Base-by-base conservation (phyloP, 2,797 vertebrate genomes). In the Clamator glandarius region DNA sequence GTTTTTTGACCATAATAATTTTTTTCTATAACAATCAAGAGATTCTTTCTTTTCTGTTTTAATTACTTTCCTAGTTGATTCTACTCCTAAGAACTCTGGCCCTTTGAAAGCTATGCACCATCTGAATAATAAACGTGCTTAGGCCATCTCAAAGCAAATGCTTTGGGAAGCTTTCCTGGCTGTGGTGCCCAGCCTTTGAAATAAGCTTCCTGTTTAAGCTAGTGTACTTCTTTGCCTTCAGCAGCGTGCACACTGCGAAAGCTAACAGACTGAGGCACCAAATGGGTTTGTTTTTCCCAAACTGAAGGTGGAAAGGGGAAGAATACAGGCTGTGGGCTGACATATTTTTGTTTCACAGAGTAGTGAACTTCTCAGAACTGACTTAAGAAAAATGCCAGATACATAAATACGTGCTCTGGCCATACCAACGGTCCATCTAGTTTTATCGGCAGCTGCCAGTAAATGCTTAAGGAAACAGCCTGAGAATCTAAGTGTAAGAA, bases 161-260 rank as follows among this genome's bases (percentile, higher is more conserved):
- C 78, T 90, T 94, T 68, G 89, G 76, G 89, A 87, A 80, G 91
- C 57, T 87, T 87, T 92, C 46, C 64, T 89, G 87, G 68, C 76
- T 51, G 50, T 46, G 62, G 64, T 69, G 64, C 57, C 23, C 10
- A 63, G 33, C 10, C 94, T 88, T 92, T 85, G 89, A 85, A 92
- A 77, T 36, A 28, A 87, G 84, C 76, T 79, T 95, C 90, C 86
- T 82, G 31, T 87, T 79, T 55, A 84, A 78, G 62, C 55, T 63
- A 28, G 70, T 61, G 44, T 7, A 48, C 39, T 90, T 64, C 33
- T 14, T 82, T 70, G 80, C 35, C 75, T 72, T 24, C 78, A 91
- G 39, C 63, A 63, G 39, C 19, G 28, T 52, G 79, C 67, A 3
- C 52, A 42, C 54, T 50, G 36, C 46, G 42, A 77, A 76, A 83